Evolutionary conservation across 2,797 vertebrate species (phyloP).

Genomic region (Nannoperca australis): DNA sequence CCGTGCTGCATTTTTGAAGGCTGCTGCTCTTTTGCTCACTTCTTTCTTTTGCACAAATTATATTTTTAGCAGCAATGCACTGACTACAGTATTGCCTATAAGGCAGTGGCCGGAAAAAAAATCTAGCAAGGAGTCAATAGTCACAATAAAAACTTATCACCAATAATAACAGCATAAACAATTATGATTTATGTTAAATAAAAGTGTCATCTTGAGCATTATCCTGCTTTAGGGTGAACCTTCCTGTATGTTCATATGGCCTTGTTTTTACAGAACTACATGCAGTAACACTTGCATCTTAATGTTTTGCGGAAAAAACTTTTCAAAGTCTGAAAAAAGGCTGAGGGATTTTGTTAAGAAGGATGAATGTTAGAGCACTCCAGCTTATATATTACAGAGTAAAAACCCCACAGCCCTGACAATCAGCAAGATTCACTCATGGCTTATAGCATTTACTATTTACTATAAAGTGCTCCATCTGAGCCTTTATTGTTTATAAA

Average conservation of each 20-base stretch:
- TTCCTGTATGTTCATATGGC: background rate
- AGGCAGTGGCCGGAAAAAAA: slow-evolving; percentile 35
- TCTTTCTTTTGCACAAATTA: slow-evolving; percentile 77
- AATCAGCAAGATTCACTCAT: slow-evolving; percentile 32
- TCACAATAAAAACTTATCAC: slow-evolving; percentile 21
- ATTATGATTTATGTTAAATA: slow-evolving; percentile 19
- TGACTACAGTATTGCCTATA: slow-evolving; percentile 56
- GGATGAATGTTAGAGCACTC: slow-evolving; percentile 22
- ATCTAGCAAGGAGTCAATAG: slow-evolving; percentile 19
- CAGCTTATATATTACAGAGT: background rate
- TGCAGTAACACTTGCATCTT: slow-evolving; percentile 6
- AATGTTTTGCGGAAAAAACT: background rate
- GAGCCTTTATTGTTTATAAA: slow-evolving; percentile 57
- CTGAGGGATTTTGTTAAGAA: slow-evolving; percentile 28
- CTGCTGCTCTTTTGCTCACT: slow-evolving; percentile 79
- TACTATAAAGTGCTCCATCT: slow-evolving; percentile 53
- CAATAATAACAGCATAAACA: slow-evolving; percentile 24
- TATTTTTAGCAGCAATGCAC: slow-evolving; percentile 68
- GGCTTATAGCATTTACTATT: slow-evolving; percentile 33
- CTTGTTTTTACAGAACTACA: slow-evolving; percentile 13
- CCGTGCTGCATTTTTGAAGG: slow-evolving; percentile 74
- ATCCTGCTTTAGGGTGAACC: background rate
- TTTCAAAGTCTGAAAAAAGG: background rate
- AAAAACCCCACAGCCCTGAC: slow-evolving; percentile 4
- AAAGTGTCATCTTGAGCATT: slow-evolving; percentile 8